These are phyloP conservation scores for Nasalis larvatus DNA, from an alignment of 2,113 vertebrate genomes.

Conservation along the genomic window DNA sequence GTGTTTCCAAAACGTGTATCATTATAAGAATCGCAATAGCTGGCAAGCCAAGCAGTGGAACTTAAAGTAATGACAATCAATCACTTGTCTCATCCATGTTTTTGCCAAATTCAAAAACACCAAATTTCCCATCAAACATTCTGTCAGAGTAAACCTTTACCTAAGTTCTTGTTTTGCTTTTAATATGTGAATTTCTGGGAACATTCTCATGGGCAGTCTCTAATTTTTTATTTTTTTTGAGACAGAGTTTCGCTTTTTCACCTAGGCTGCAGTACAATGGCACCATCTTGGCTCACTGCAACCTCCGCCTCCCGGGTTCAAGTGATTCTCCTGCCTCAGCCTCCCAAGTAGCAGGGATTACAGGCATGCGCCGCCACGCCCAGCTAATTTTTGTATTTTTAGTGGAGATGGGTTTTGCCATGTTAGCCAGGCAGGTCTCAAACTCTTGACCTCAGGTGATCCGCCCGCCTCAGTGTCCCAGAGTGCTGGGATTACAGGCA, in stretches of 20 bases:
- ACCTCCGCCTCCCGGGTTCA: rapidly evolving
- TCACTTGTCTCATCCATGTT: background rate
- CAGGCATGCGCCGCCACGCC: no score
- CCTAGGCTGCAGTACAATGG: no score
- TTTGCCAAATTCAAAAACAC: background rate
- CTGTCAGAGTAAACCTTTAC: background rate
- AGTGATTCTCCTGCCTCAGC: no score
- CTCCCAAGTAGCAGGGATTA: no score
- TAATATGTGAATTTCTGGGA: background rate
- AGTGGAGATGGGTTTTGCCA: no score
- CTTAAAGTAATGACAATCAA: background rate
- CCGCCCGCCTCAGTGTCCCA: no score
- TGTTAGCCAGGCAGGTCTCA: no score
- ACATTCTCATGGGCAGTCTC: background rate
- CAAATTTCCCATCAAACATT: background rate
- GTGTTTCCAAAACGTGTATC: background rate
- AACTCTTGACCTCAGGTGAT: no score
- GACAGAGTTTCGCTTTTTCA: no score
- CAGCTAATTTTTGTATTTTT: no score
- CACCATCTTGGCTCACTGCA: no score
- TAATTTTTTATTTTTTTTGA: background rate
- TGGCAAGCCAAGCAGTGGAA: background rate
- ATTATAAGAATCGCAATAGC: background rate
- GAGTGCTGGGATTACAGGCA: no score
- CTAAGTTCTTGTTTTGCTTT: background rate